A percentile compares a stretch with the other conserved stretches of the same genome.
phyloP scores from a whole-genome alignment of 2,113 vertebrate species.

The Neolamprologus toae region DNA sequence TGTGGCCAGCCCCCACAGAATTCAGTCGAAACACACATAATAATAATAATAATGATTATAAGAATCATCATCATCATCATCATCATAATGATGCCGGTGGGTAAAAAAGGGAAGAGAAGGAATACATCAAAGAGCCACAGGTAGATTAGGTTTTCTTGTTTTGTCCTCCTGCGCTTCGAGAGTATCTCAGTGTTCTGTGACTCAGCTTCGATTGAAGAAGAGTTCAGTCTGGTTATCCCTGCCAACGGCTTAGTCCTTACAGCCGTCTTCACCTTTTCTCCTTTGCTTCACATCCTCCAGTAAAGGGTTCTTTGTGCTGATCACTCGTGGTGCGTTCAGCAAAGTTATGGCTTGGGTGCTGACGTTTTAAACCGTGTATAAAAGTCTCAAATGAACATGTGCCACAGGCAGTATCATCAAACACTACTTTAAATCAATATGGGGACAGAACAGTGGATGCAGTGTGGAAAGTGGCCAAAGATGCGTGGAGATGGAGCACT shows the following conservation, averaged over 20 bases:
- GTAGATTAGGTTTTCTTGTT: conserved; percentile 41
- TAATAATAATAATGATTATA: neutral
- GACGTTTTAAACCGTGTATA: conserved; percentile 16
- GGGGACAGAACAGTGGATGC: neutral
- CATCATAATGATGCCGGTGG: neutral
- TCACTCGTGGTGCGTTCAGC: conserved; percentile 7
- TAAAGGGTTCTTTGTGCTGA: conserved; percentile 59
- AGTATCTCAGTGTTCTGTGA: neutral
- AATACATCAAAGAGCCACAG: conserved; percentile 40
- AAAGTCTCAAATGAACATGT: conserved; percentile 9
- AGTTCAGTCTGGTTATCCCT: neutral
- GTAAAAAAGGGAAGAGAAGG: conserved; percentile 20
- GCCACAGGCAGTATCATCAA: neutral
- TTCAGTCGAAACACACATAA: neutral
- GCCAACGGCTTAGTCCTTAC: neutral
- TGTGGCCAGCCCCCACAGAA: conserved; percentile 53
- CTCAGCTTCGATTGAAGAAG: neutral
- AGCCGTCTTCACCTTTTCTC: neutral
- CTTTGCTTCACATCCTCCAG: neutral
- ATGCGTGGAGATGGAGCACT: neutral
- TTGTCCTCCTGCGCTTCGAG: neutral
- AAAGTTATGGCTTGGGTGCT: conserved; percentile 54
- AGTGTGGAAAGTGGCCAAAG: neutral
- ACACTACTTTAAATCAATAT: neutral
- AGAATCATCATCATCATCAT: neutral